Evolutionary conservation across 1,140 invertebrate genomes (phyloP), one percentile per base, ranked within the genome.

Genomic region (Matsumurasca onukii): DNA sequence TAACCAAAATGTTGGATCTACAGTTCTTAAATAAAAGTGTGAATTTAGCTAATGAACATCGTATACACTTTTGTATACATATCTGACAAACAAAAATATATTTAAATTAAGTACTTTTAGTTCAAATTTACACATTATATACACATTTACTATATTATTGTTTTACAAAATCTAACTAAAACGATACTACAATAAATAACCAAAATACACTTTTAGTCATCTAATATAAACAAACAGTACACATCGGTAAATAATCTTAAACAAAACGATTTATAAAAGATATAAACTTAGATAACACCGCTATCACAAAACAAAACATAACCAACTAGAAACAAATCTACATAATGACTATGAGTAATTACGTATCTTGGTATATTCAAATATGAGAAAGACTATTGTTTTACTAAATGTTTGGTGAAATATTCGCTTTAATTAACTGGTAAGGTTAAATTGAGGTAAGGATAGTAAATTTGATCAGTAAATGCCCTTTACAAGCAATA

Each of bases 261-360:
- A 59, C 13, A 59, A 59, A 59, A 59, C 55, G 55, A 59, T 27
- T 13, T 59, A 59, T 59, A 59, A 59, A 59, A 59, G 55, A 59
- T 59, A 59, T 59, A 59, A 59, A 59, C 30, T 22, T 59, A 59
- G 34, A 59, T 59, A 59, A 59, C 55, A 24, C 55, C 55, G 55
- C 55, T 59, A 59, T 59, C 55, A 59, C 55, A 59, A 59, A 59
- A 59, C 55, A 59, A 59, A 59, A 59, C 55, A 22, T 29, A 59
- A 59, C 55, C 30, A 59, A 59, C 30, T 29, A 59, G 24, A 59
- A 59, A 59, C 55, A 59, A 59, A 29, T 59, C 15, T 59, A 59
- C 55, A 59, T 27, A 2, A 24, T 59, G 55, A 59, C 55, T 59
- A 59, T 29, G 12, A 59, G 30, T 27, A 17, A 29, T 25, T 59